Evolutionary conservation across 2,113 vertebrate genomes (phyloP).

Genomic region (Alexandromys fortis): DNA sequence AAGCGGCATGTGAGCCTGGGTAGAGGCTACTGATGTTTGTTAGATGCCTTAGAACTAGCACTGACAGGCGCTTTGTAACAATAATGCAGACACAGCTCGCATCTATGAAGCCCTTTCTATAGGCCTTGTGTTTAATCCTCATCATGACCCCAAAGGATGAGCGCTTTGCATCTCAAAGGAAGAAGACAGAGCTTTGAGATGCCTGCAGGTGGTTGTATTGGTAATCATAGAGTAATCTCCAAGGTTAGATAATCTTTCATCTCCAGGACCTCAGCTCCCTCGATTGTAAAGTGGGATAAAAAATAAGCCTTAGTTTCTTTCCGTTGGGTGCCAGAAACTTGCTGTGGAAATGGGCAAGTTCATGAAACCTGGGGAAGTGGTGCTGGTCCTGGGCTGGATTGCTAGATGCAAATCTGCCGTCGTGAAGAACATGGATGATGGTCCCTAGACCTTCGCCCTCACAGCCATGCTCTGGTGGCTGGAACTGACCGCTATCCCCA

Average conservation of each 20-base stretch:
- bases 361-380: background rate
- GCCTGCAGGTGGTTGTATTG: background rate
- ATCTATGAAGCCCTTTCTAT: background rate
- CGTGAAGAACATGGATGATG: background rate
- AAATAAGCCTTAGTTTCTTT: background rate
- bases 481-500: background rate
- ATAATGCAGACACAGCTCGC: background rate
- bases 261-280: slow-evolving; percentile 1
- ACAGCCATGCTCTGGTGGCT: background rate
- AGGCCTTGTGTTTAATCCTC: background rate
- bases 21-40: background rate
- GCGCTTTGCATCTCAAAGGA: background rate
- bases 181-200: slow-evolving; percentile 11
- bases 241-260: background rate
- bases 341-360: background rate
- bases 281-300: background rate
- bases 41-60: background rate
- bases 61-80: background rate
- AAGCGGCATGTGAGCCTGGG: background rate
- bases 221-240: background rate
- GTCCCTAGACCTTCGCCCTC: background rate
- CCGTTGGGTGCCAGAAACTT: background rate
- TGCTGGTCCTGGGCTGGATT: background rate
- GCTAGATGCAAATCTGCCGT: background rate
- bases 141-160: background rate